These are phyloP conservation scores for Rhynchomys soricoides DNA, from an alignment of 2,113 vertebrate genomes.

Conservation along the genomic window DNA sequence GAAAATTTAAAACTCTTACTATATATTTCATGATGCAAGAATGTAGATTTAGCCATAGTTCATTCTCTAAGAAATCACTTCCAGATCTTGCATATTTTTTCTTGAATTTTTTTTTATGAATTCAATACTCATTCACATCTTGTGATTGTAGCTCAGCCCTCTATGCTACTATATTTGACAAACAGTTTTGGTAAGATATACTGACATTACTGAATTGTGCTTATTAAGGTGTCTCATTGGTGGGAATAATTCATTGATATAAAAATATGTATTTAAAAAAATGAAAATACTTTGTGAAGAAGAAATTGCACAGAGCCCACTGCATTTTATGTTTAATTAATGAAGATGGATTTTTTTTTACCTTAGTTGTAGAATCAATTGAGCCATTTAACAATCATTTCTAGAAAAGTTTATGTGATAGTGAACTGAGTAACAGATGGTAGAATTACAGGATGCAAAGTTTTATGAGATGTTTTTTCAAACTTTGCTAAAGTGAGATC, in stretches of 20 bases:
- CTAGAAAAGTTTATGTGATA: constrained; percentile 31
- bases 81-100: constrained; percentile 10
- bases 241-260: not conserved
- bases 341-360: not conserved
- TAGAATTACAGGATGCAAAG: constrained; percentile 51
- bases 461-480: constrained; percentile 60
- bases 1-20: constrained; percentile 62
- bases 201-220: constrained; percentile 19
- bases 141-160: not conserved
- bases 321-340: not conserved
- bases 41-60: constrained; percentile 52
- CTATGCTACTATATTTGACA: not conserved
- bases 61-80: constrained; percentile 25
- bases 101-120: constrained; percentile 13
- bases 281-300: not conserved
- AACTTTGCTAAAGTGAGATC: constrained; percentile 60
- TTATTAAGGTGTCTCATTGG: not conserved
- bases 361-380: constrained; percentile 44
- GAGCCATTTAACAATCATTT: constrained; percentile 38
- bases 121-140: constrained; percentile 37
- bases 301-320: not conserved
- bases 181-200: constrained; percentile 31
- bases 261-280: not conserved
- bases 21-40: constrained; percentile 20
- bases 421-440: constrained; percentile 57